Evolutionary conservation across 1,140 invertebrate species (phyloP).

Genomic region (Sycophila sp.): DNA sequence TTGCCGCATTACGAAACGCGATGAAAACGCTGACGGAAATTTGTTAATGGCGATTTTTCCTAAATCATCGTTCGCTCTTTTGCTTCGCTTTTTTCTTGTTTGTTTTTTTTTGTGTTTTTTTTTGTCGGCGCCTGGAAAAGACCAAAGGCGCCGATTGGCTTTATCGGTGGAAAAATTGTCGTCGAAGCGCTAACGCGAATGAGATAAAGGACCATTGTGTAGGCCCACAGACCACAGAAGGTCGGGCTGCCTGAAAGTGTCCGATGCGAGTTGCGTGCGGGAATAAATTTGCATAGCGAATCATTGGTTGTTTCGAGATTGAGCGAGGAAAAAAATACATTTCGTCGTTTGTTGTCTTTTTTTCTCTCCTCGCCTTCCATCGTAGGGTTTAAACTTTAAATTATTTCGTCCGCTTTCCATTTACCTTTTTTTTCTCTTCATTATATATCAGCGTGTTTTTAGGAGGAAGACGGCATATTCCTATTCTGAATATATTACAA

Average conservation of each 20-base stretch:
- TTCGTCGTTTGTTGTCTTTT: slow-evolving; percentile 7
- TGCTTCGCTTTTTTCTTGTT: neutral
- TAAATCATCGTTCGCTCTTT: too few relatives aligned
- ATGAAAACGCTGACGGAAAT: too few relatives aligned
- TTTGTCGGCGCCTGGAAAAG: neutral
- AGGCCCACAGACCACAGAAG: slow-evolving; percentile 2
- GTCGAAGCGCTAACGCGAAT: neutral
- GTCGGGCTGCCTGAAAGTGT: neutral
- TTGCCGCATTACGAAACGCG: too few relatives aligned
- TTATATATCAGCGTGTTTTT: slow-evolving; percentile 25
- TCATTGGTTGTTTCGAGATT: slow-evolving; percentile 20
- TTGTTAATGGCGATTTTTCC: too few relatives aligned
- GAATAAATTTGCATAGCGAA: slow-evolving; percentile 26
- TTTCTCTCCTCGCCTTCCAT: slow-evolving; percentile 15
- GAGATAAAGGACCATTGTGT: neutral
- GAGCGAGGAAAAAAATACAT: slow-evolving; percentile 7
- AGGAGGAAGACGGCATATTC: slow-evolving; percentile 32
- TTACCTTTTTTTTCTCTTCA: too few relatives aligned
- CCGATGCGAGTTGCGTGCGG: slow-evolving; percentile 9
- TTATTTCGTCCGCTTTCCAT: slow-evolving; percentile 26
- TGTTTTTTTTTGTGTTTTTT: neutral
- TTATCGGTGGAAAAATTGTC: neutral
- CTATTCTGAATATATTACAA: slow-evolving; percentile 33
- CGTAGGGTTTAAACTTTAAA: slow-evolving; percentile 22
- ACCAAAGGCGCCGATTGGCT: too few relatives aligned